Percentiles rank a stretch among this genome's conserved stretches.
These are phyloP conservation scores for Steinernema khuongi DNA, from an alignment of 1,140 invertebrate genomes.

Conservation along the genomic window DNA sequence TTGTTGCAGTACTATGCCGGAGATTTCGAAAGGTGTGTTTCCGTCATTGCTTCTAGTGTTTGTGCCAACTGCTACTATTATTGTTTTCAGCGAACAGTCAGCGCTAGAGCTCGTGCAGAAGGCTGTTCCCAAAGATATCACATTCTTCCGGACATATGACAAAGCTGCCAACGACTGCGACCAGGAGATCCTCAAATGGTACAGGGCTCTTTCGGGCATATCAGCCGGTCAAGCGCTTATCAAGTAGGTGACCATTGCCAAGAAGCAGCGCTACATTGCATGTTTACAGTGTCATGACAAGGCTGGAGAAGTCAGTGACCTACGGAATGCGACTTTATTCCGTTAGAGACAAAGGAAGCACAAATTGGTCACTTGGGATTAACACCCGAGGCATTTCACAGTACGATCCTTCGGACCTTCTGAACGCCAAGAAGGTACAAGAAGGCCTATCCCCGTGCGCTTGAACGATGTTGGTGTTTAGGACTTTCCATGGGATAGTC, in stretches of 20 bases:
- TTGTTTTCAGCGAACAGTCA: conserved; percentile 9
- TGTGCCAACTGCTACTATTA: background rate
- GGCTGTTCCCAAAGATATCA: background rate
- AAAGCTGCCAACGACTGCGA: background rate
- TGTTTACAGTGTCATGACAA: conserved; percentile 2
- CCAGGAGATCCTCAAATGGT: background rate
- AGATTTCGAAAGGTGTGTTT: conserved; percentile 5
- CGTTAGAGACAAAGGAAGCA: background rate
- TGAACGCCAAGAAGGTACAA: background rate
- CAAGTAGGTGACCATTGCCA: background rate
- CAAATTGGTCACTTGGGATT: background rate
- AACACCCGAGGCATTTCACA: background rate
- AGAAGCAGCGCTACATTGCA: background rate
- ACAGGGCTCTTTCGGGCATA: background rate
- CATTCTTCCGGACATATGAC: background rate
- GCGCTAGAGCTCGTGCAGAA: background rate
- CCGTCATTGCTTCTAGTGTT: background rate
- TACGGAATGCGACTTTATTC: background rate
- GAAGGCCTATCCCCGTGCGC: background rate
- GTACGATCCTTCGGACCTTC: background rate
- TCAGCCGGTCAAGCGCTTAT: background rate
- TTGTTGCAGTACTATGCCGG: background rate
- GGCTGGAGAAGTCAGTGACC: background rate
- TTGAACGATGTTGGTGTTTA: background rate
- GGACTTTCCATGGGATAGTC: background rate